phyloP scores from a whole-genome alignment of 2,888 invertebrate genomes.

The Oligia latruncula region DNA sequence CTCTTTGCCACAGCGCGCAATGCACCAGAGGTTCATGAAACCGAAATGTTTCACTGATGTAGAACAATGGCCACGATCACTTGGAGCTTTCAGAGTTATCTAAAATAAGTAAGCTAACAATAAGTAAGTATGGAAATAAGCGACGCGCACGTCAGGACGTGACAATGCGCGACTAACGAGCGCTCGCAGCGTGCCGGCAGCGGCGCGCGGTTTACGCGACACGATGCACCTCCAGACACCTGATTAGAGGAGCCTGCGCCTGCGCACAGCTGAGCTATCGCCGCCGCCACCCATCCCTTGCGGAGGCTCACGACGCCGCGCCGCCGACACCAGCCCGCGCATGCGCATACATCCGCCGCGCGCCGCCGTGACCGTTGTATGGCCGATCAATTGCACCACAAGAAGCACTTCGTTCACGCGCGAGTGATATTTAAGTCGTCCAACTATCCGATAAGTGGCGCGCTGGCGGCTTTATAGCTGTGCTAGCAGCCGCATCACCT shows the following conservation, averaged over 20 bases:
- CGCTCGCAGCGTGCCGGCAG: background rate
- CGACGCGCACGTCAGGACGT: background rate
- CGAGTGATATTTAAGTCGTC: constrained; percentile 34
- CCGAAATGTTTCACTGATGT: too few species aligned
- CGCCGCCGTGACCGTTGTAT: constrained; percentile 50
- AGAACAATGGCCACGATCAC: background rate
- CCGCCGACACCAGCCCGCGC: constrained; percentile 9
- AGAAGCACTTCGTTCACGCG: constrained; percentile 23
- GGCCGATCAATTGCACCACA: constrained; percentile 48
- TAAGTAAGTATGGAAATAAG: background rate
- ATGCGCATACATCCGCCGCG: constrained; percentile 32
- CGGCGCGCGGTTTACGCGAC: constrained; percentile 4
- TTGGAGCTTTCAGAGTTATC: background rate
- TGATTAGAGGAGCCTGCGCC: constrained; percentile 35
- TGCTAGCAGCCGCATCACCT: background rate
- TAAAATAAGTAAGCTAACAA: background rate
- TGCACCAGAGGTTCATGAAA: background rate
- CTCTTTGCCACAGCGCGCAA: background rate
- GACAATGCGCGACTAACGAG: constrained; percentile 24
- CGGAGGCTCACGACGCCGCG: constrained; percentile 26
- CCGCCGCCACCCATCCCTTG: constrained; percentile 13
- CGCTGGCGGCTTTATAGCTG: constrained; percentile 14
- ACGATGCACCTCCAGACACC: constrained; percentile 13
- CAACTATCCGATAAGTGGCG: constrained; percentile 38
- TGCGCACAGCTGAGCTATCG: constrained; percentile 20